phyloP scores from a whole-genome alignment of 2,797 vertebrate genomes.

The Eutrigla gurnardus region DNA sequence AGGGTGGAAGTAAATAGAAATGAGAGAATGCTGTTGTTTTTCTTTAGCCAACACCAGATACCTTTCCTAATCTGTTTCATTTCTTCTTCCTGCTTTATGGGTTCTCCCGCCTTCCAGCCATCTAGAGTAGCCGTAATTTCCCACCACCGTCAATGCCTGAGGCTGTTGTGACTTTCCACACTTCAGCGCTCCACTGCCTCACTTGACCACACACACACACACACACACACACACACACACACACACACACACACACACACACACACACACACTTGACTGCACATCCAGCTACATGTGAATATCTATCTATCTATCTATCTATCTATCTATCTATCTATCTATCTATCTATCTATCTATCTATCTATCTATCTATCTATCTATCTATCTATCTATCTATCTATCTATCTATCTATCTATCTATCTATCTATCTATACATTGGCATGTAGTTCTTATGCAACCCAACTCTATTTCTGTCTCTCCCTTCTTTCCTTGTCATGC shows the following conservation, averaged over 20 bases:
- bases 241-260: conserved; percentile 38
- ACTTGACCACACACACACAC: conserved; percentile 52
- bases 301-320: conserved; percentile 17
- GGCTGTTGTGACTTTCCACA: conserved; percentile 69
- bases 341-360: conserved; percentile 25
- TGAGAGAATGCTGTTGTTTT: neutral
- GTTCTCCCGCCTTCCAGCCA: conserved; percentile 38
- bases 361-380: conserved; percentile 12
- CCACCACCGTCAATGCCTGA: conserved; percentile 51
- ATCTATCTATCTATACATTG: conserved; percentile 21
- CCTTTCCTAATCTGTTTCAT: conserved; percentile 10
- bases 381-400: too few relatives aligned
- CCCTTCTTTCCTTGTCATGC: conserved; percentile 63
- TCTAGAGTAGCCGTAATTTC: conserved; percentile 53
- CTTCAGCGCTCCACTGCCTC: conserved; percentile 56
- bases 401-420: conserved; percentile 25
- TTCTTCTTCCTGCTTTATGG: conserved; percentile 23
- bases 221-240: conserved; percentile 30
- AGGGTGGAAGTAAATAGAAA: neutral
- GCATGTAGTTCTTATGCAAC: conserved; percentile 50
- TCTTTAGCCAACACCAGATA: conserved; percentile 3
- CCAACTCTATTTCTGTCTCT: conserved; percentile 66
- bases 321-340: conserved; percentile 23
- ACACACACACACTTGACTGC: conserved; percentile 27
- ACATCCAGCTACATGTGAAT: conserved; percentile 18